These are phyloP conservation scores for Ganaspis brasiliensis DNA, from an alignment of 2,888 invertebrate species.

Conservation along the genomic window DNA sequence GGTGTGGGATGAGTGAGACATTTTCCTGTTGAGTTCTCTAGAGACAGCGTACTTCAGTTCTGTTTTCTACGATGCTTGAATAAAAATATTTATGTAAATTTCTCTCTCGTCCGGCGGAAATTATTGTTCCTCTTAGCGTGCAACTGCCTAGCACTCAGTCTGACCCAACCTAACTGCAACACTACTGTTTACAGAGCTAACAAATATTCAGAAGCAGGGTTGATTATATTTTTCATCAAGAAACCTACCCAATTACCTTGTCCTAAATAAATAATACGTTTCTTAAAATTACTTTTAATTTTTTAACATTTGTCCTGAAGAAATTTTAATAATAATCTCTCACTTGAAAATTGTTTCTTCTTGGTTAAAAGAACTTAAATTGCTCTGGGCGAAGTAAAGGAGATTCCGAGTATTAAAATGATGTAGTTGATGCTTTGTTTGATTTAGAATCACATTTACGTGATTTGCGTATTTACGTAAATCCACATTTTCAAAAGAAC, in stretches of 20 bases:
- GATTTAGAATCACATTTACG: too few species aligned
- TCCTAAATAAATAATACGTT: too few species aligned
- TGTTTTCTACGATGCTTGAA: conserved; percentile 53
- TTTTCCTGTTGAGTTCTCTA: conserved; percentile 16
- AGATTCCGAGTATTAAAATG: too few species aligned
- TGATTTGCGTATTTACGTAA: too few species aligned
- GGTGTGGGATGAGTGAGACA: neutral
- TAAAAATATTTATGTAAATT: conserved; percentile 70
- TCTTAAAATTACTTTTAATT: too few species aligned
- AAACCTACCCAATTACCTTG: too few species aligned
- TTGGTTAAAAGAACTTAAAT: neutral
- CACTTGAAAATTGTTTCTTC: neutral
- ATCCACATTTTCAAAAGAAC: too few species aligned
- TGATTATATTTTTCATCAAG: conserved; percentile 54
- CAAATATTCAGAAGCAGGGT: conserved; percentile 62
- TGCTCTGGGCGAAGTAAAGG: too few species aligned
- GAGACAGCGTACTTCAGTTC: conserved; percentile 9
- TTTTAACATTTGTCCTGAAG: too few species aligned
- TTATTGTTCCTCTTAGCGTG: conserved; percentile 59
- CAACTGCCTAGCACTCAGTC: conserved; percentile 32
- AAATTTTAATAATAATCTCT: too few species aligned
- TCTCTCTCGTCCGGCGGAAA: conserved; percentile 65
- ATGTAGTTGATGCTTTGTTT: too few species aligned
- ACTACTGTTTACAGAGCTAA: conserved; percentile 51
- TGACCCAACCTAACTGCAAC: conserved; percentile 13